Conservation (phyloP, 2,888 invertebrate genomes). For the Lumbricus terrestris region DNA sequence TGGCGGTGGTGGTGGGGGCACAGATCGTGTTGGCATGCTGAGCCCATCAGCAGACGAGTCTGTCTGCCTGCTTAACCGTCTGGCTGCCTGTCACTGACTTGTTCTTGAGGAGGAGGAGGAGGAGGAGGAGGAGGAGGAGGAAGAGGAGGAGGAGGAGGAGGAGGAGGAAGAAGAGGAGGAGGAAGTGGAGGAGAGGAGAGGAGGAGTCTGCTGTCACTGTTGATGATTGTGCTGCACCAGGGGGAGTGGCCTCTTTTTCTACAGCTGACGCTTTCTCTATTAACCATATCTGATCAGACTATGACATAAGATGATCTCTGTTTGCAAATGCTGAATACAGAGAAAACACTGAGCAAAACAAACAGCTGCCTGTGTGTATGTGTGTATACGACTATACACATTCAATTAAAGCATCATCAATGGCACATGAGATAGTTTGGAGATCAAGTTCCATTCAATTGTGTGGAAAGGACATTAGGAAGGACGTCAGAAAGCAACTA, state of each 20-base stretch:
- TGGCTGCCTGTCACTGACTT: neutral
- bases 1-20: neutral
- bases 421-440: too few species aligned
- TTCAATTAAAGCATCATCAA: neutral
- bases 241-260: neutral
- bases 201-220: neutral
- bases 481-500: neutral
- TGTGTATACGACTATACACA: neutral
- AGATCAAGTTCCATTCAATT: neutral
- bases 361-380: neutral
- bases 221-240: neutral
- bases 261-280: neutral
- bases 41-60: neutral
- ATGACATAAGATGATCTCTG: neutral
- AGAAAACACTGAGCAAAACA: neutral
- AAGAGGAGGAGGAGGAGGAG: neutral
- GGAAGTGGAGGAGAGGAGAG: too few species aligned
- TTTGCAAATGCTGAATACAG: neutral
- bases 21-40: neutral
- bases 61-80: neutral
- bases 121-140: too few species aligned
- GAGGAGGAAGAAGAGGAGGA: too few species aligned
- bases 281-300: neutral
- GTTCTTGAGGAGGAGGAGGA: neutral
- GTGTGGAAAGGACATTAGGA: neutral